These are phyloP conservation scores for Prochilodus magdalenae DNA, from an alignment of 2,113 vertebrate genomes.

Conservation along the genomic window DNA sequence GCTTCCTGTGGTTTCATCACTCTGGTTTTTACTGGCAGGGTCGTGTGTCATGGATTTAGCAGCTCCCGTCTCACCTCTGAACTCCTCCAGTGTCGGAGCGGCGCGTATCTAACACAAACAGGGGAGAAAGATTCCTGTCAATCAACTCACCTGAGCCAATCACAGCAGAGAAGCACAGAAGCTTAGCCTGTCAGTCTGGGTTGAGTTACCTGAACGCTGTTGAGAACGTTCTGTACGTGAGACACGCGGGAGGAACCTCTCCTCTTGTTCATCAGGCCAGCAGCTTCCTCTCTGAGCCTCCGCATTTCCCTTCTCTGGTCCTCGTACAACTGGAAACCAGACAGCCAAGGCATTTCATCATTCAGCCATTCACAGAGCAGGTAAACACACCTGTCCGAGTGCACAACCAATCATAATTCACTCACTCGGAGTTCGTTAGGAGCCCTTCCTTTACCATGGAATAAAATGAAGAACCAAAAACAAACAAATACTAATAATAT, in stretches of 20 bases:
- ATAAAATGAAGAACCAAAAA: too few species aligned
- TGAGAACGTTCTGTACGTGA: conserved; percentile 64
- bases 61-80: conserved; percentile 57
- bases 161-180: too few species aligned
- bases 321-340: conserved; percentile 67
- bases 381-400: too few species aligned
- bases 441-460: too few species aligned
- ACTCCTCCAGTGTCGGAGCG: conserved; percentile 69
- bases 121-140: too few species aligned
- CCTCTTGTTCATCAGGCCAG: conserved; percentile 46
- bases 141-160: too few species aligned
- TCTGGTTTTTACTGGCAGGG: neutral
- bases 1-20: conserved; percentile 2
- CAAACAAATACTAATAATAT: too few species aligned
- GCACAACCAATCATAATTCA: too few species aligned
- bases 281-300: conserved; percentile 60
- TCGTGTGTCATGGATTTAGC: neutral
- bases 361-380: neutral
- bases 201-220: conserved; percentile 70
- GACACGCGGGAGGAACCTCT: conserved; percentile 58
- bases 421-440: too few species aligned
- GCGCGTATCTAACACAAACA: conserved; percentile 66
- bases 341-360: neutral
- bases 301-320: conserved; percentile 69
- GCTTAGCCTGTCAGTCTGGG: neutral